Evolutionary conservation across 1,140 invertebrate genomes (phyloP), one percentile per base, ranked within the genome.

Genomic region (Cydia fagiglandana): DNA sequence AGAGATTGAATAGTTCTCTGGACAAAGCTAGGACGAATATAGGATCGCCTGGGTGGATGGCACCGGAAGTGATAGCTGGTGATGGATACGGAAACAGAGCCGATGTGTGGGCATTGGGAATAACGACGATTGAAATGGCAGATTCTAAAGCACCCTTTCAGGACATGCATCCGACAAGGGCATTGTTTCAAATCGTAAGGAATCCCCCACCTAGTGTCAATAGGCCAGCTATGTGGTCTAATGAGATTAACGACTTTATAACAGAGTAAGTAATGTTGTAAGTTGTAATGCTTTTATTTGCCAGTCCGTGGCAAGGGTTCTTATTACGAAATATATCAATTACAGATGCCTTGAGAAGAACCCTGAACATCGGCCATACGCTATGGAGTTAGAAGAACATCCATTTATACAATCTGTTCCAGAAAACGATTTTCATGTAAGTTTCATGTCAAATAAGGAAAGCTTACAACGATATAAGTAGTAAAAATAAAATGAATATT

Each of bases 61-160:
- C 97, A 2, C 98, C 98, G 1, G 98, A 98, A 93, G 94, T 91
- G 7, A 80, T 82, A 38, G 81, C 80, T 28, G 87, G 86, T 38
- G 83, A 86, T 83, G 56, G 94, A 15, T 97, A 98, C 89, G 95
- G 96, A 70, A 95, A 95, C 84, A 94, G 96, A 20, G 95, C 95
- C 38, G 98, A 98, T 90, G 96, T 98, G n/a, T 99, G 98, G 98
- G 96, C 97, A 2, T 83, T 98, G 61, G 98, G 98, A 12, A 98
- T 98, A 64, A 98, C 97, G 0, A 97, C 97, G 0, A 98, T 98
- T 82, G 98, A 99, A 93, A 89, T 99, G 78, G 97, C 96, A 2
- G 97, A 99, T 86, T 97, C 97, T 0, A 96, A 96, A 84, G 96
- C 97, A 0, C 98, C 97, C 0, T 96, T 96, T 79, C 94, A 96